Percentiles rank a stretch among this genome's conserved stretches.
phyloP scores from a whole-genome alignment of 35 echinoderm and acorn worm species.

The Apostichopus japonicus region DNA sequence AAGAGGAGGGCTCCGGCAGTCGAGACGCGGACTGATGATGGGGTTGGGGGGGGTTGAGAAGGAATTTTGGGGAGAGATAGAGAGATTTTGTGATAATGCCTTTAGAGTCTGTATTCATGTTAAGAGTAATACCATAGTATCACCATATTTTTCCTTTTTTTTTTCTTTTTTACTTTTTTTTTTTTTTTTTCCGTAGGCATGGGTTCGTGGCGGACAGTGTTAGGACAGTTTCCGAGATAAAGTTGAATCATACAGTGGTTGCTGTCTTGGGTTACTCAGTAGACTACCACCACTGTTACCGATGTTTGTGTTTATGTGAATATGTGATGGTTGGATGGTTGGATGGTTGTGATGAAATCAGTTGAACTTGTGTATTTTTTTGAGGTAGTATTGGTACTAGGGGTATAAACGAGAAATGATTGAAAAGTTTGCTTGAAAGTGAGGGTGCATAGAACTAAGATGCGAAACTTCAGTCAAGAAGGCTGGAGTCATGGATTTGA shows the following conservation, averaged over 20 bases:
- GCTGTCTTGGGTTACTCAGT: background rate
- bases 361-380: background rate
- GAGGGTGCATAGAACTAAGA: no score
- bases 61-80: background rate
- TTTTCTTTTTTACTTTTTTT: conserved; percentile 29
- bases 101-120: conserved; percentile 61
- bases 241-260: background rate
- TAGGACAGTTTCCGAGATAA: background rate
- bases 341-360: conserved; percentile 4
- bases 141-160: background rate
- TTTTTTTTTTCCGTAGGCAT: conserved; percentile 51
- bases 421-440: background rate
- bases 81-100: conserved; percentile 30
- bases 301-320: background rate
- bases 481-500: no score
- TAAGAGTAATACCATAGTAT: conserved; percentile 58
- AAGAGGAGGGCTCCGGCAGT: conserved; percentile 26
- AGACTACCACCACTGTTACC: background rate
- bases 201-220: conserved; percentile 3
- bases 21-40: conserved; percentile 22
- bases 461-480: no score
- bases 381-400: background rate
- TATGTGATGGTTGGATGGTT: conserved; percentile 1
- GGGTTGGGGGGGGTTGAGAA: background rate
- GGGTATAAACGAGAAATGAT: background rate